phyloP scores from a whole-genome alignment of 1,140 invertebrate genomes.

The Bactericera cockerelli region DNA sequence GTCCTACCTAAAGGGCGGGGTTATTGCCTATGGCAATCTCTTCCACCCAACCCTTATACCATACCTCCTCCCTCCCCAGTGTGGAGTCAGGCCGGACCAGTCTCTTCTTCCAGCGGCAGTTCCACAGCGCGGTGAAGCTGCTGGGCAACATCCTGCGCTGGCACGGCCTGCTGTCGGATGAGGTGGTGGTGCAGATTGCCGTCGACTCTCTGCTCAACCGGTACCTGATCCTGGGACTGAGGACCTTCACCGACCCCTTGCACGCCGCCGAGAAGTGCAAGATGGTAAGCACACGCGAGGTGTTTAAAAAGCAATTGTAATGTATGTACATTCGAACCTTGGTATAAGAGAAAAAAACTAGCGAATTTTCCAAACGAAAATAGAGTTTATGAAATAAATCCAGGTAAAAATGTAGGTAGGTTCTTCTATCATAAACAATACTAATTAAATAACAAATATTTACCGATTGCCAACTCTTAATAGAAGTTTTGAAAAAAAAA shows the following conservation, averaged over 20 bases:
- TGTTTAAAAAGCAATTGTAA: not conserved
- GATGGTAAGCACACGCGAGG: not conserved
- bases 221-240: not conserved
- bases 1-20: no score
- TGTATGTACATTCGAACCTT: constrained; percentile 7
- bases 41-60: no score
- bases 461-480: no score
- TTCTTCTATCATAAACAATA: no score
- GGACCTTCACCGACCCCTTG: not conserved
- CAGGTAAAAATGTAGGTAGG: no score
- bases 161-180: constrained; percentile 61
- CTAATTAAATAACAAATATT: no score
- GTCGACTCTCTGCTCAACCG: not conserved
- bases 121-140: constrained; percentile 66
- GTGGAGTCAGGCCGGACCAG: constrained; percentile 35
- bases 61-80: no score
- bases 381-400: no score
- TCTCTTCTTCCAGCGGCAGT: constrained; percentile 71
- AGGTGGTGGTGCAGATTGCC: constrained; percentile 42
- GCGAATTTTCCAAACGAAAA: no score
- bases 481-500: no score
- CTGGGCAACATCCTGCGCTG: constrained; percentile 66
- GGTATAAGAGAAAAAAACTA: no score
- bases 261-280: not conserved
- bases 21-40: no score